phyloP scores from a whole-genome alignment of 2,113 vertebrate species.

The Asarcornis scutulata region DNA sequence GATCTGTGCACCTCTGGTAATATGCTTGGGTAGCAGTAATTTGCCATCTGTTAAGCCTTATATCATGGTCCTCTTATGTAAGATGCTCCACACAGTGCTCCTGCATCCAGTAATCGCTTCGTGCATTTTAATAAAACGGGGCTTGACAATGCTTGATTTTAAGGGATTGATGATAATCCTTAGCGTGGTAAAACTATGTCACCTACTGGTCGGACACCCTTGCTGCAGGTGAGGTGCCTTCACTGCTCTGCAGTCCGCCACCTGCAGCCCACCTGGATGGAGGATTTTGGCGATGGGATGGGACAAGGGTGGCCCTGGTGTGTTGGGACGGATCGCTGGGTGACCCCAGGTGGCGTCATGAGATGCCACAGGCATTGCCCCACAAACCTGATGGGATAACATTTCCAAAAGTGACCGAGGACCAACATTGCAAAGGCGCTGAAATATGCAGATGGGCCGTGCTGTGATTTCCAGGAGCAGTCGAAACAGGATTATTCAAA shows the following conservation, averaged over 20 bases:
- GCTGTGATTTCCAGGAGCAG: neutral
- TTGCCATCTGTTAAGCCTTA: conserved; percentile 54
- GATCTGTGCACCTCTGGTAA: conserved; percentile 59
- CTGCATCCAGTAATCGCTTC: neutral
- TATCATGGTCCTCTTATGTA: neutral
- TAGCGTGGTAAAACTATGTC: neutral
- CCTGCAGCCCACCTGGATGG: neutral
- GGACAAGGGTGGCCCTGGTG: neutral
- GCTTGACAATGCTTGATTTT: neutral
- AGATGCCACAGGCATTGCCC: neutral
- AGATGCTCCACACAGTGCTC: neutral
- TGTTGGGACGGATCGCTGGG: neutral
- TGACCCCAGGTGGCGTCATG: neutral
- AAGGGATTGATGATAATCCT: neutral
- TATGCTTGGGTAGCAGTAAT: conserved; percentile 37
- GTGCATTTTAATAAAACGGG: fast-evolving
- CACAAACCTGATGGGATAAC: too few species aligned
- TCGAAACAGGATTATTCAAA: neutral
- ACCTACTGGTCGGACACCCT: conserved; percentile 37
- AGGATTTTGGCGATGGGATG: neutral
- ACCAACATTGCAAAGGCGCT: neutral
- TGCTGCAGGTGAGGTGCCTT: neutral
- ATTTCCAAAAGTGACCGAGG: neutral
- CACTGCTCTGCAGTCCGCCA: neutral
- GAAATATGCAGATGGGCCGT: neutral